Evolutionary conservation across 1,140 invertebrate genomes (phyloP).

Genomic region (Caerostris extrusa): DNA sequence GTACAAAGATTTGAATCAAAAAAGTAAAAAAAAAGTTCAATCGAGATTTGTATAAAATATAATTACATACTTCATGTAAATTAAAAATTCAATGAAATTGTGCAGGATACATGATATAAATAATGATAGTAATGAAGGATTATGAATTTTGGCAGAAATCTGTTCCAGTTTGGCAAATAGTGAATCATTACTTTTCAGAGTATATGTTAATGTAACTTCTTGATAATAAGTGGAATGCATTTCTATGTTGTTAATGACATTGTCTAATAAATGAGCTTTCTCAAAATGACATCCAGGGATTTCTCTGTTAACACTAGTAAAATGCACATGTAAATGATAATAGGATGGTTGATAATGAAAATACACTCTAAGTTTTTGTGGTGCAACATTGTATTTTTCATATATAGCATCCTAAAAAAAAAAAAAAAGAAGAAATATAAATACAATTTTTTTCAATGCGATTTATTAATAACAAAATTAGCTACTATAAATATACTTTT

Average conservation of each 20-base stretch:
- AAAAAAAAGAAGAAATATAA: background rate
- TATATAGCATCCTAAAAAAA: slow-evolving; percentile 86
- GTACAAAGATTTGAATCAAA: background rate
- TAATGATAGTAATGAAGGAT: background rate
- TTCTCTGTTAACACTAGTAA: slow-evolving; percentile 91
- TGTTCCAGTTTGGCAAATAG: slow-evolving; percentile 49
- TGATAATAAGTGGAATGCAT: slow-evolving; percentile 91
- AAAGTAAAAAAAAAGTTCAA: background rate
- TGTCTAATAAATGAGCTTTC: slow-evolving; percentile 91
- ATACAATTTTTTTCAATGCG: background rate
- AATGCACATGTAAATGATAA: slow-evolving; percentile 98
- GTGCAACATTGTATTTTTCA: slow-evolving; percentile 89
- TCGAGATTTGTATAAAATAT: background rate
- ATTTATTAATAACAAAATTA: background rate
- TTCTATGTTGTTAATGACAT: slow-evolving; percentile 96
- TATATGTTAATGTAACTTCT: slow-evolving; percentile 86
- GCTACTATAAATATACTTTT: no score
- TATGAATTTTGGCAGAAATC: background rate
- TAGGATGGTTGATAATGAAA: slow-evolving; percentile 98
- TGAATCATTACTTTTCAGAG: slow-evolving; percentile 78
- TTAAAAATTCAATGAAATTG: background rate
- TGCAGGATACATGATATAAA: background rate
- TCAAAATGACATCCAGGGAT: slow-evolving; percentile 90
- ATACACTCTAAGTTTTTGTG: slow-evolving; percentile 89
- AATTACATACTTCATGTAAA: background rate